Percentiles rank a stretch among this genome's conserved stretches.
Conservation (phyloP, 2,888 invertebrate species). For the Stictocephala bisonia region DNA sequence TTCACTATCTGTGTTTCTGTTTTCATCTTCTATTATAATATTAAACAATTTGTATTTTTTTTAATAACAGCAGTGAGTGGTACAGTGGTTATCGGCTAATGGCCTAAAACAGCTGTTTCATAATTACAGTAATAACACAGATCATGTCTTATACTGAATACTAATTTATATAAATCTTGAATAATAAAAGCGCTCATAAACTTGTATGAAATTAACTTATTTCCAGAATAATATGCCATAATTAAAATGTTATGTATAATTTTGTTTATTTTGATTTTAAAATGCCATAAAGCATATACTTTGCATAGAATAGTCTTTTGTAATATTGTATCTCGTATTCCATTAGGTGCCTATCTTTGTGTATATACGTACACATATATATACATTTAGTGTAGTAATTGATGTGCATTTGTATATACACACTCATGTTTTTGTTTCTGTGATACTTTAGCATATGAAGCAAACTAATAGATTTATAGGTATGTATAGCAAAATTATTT, state of each 20-base stretch:
- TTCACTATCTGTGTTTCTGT: no score
- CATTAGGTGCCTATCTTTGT: constrained; percentile 28
- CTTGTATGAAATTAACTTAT: no score
- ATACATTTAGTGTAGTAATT: no score
- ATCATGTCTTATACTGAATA: no score
- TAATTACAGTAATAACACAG: no score
- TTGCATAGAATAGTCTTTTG: constrained; percentile 15
- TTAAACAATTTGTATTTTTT: constrained; percentile 1
- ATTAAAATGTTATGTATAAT: neutral
- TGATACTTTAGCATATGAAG: constrained; percentile 22
- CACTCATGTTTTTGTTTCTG: constrained; percentile 35
- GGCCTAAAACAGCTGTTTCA: no score
- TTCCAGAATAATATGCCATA: neutral
- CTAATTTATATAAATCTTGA: no score
- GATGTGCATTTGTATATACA: constrained; percentile 40
- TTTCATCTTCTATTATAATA: neutral
- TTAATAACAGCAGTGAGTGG: no score
- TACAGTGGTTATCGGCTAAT: no score
- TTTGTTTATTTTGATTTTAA: constrained; percentile 20
- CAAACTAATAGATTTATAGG: constrained; percentile 7
- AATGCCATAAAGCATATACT: constrained; percentile 25
- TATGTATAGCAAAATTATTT: constrained; percentile 34
- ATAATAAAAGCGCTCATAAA: no score
- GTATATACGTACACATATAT: neutral
- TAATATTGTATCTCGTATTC: constrained; percentile 6